A percentile compares a stretch with the other conserved stretches of the same genome.
phyloP scores from a whole-genome alignment of 2,797 vertebrate species.

The Corythornis leucogaster region DNA sequence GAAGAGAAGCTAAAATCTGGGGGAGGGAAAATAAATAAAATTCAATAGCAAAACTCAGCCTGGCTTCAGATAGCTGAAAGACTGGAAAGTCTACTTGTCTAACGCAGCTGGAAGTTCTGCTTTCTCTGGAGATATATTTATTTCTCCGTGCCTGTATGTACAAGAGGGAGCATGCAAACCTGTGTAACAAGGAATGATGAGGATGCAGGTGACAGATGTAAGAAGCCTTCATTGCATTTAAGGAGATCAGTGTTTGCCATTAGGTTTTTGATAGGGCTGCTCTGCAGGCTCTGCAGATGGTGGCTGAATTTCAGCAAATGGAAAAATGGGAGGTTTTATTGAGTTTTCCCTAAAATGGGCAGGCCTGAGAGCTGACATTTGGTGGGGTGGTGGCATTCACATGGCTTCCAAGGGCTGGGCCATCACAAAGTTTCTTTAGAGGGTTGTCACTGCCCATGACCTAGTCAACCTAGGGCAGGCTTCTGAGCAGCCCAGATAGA shows the following conservation, averaged over 20 bases:
- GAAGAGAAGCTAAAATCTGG: not conserved
- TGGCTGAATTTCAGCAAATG: fast-evolving
- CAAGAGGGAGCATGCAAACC: not conserved
- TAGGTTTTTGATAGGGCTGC: not conserved
- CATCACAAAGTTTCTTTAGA: not conserved
- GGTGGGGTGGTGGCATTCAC: not conserved
- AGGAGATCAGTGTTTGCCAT: not conserved
- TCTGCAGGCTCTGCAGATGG: not conserved
- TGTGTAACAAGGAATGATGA: not conserved
- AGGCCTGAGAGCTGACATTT: not conserved
- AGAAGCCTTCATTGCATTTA: not conserved
- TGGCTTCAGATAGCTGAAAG: not conserved
- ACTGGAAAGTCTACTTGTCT: not conserved
- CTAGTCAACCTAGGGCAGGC: not conserved
- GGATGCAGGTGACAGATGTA: not conserved
- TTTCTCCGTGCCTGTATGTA: not conserved
- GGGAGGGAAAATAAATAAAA: not conserved
- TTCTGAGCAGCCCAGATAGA: no score
- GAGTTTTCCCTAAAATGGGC: not conserved
- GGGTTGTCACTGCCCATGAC: not conserved
- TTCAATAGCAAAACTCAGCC: not conserved
- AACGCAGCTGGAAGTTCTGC: not conserved
- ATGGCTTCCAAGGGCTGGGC: not conserved
- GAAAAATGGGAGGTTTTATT: not conserved
- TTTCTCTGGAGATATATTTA: not conserved